Percentiles rank a stretch among this genome's conserved stretches.
Conservation (phyloP, 1,140 invertebrate genomes). For the Bombus superbus region DNA sequence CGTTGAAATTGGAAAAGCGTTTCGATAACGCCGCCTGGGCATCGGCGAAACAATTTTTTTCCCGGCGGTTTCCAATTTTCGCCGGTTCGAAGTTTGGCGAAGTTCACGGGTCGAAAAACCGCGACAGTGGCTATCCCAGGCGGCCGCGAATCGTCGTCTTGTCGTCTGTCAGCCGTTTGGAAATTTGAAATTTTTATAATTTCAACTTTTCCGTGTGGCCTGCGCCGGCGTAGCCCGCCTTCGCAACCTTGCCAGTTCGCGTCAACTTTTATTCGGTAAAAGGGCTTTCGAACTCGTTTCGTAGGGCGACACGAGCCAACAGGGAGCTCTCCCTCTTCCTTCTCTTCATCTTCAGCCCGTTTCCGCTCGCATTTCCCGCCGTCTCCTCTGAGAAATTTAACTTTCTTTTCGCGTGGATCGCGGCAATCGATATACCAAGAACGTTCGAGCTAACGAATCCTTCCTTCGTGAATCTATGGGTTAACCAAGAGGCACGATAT, state of each 20-base stretch:
- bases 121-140: constrained; percentile 16
- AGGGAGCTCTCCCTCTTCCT: constrained; percentile 17
- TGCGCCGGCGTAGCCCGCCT: constrained; percentile 13
- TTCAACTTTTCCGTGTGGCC: constrained; percentile 70
- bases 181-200: constrained; percentile 77
- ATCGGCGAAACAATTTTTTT: background rate
- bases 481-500: no score
- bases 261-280: constrained; percentile 67
- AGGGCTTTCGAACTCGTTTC: constrained; percentile 71
- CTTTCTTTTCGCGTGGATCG: constrained; percentile 55
- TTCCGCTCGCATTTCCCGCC: constrained; percentile 53
- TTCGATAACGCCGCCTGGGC: background rate
- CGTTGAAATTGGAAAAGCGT: background rate
- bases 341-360: background rate
- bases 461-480: constrained; percentile 16
- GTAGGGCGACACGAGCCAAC: constrained; percentile 32
- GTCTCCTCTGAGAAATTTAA: constrained; percentile 74
- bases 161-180: constrained; percentile 61
- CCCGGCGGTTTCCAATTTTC: background rate
- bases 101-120: constrained; percentile 7
- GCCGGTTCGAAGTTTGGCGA: background rate
- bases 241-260: constrained; percentile 14
- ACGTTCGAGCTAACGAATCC: constrained; percentile 59
- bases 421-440: constrained; percentile 62
- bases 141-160: constrained; percentile 37